Percentiles rank a stretch among this genome's conserved stretches.
These are phyloP conservation scores for Bombus picipes DNA, from an alignment of 1,140 invertebrate species.

Conservation along the genomic window DNA sequence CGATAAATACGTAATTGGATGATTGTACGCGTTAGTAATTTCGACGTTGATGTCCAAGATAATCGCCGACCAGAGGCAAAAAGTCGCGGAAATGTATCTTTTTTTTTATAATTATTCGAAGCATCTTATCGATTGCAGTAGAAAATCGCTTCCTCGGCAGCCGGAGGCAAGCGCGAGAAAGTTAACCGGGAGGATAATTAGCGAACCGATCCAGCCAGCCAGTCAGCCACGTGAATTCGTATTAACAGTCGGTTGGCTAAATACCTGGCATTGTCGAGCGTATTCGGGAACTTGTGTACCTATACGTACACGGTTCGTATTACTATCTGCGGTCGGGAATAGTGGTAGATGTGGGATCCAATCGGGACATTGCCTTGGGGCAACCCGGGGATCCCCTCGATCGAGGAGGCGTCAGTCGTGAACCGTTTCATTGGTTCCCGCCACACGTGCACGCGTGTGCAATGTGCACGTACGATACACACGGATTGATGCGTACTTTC, in stretches of 20 bases:
- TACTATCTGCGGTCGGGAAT: constrained; percentile 56
- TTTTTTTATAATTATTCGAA: not conserved
- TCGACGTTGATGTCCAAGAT: not conserved
- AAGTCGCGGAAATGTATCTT: not conserved
- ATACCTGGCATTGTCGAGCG: constrained; percentile 54
- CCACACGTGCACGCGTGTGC: constrained; percentile 23
- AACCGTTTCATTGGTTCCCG: constrained; percentile 64
- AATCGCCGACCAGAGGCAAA: not conserved
- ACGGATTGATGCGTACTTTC: constrained; percentile 12
- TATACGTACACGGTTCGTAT: constrained; percentile 42
- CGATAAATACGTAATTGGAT: no score
- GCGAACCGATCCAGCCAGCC: constrained; percentile 43
- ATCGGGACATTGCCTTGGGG: constrained; percentile 61
- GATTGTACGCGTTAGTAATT: no score
- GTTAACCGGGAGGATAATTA: constrained; percentile 54
- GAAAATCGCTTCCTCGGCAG: not conserved
- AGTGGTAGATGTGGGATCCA: constrained; percentile 61
- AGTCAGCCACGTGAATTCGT: constrained; percentile 43
- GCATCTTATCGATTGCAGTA: not conserved
- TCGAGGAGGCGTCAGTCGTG: constrained; percentile 64
- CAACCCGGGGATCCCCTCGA: constrained; percentile 58
- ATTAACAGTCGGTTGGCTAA: constrained; percentile 54
- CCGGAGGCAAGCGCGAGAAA: constrained; percentile 28
- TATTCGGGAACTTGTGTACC: not conserved
- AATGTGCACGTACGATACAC: constrained; percentile 14